Conservation (phyloP, 2,113 vertebrate genomes). For the Phasianus colchicus region DNA sequence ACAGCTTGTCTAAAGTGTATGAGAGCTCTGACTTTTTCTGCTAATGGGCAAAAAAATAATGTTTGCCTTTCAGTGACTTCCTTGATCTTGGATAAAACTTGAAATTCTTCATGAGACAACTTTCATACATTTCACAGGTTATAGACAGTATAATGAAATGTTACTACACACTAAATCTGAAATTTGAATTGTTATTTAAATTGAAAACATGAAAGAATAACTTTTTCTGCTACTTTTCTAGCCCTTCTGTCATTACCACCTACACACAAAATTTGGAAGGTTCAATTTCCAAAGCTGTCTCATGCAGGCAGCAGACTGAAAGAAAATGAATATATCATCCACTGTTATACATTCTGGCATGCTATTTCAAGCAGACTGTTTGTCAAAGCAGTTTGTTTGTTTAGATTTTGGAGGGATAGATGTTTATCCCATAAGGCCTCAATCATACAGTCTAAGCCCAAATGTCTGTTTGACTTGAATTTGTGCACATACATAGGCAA, state of each 20-base stretch:
- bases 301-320: not conserved
- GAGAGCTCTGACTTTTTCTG: not conserved
- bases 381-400: not conserved
- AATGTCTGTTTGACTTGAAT: not conserved
- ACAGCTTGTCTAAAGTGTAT: not conserved
- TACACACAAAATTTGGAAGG: not conserved
- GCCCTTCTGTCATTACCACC: not conserved
- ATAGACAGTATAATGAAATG: not conserved
- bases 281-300: not conserved
- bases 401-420: not conserved
- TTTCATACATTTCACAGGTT: not conserved
- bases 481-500: not conserved
- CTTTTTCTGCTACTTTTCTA: not conserved
- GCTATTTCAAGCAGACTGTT: not conserved
- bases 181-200: not conserved
- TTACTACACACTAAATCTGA: not conserved
- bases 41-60: accelerated
- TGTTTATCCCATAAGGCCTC: not conserved
- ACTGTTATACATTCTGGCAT: not conserved
- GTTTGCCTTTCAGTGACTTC: not conserved
- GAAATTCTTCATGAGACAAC: not conserved
- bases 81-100: not conserved
- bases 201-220: not conserved
- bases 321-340: not conserved
- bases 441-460: not conserved